phyloP scores from a whole-genome alignment of 2,797 vertebrate species.

The Molossus molossus region DNA sequence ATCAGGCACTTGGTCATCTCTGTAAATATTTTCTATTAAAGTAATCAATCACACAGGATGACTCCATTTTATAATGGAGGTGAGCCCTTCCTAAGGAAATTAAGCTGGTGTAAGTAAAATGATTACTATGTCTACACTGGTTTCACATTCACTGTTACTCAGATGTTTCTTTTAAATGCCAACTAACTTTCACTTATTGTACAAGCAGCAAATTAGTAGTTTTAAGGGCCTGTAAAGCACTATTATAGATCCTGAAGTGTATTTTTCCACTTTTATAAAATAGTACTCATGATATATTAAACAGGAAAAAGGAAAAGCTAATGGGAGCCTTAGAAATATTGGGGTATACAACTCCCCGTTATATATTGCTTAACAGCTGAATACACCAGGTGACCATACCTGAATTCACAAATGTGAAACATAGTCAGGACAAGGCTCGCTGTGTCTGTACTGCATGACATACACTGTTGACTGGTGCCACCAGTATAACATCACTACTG shows the following conservation, averaged over 20 bases:
- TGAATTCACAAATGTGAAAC: conserved; percentile 83
- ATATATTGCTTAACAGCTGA: conserved; percentile 79
- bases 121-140: not conserved
- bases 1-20: conserved; percentile 73
- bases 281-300: conserved; percentile 67
- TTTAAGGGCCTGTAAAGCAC: conserved; percentile 44
- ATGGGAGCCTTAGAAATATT: conserved; percentile 54
- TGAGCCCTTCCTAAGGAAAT: conserved; percentile 71
- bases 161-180: not conserved
- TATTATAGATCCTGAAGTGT: conserved; percentile 49
- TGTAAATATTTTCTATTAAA: conserved; percentile 39
- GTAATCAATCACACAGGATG: conserved; percentile 19
- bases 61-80: conserved; percentile 49
- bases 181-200: conserved; percentile 56
- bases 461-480: conserved; percentile 97
- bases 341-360: conserved; percentile 61
- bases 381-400: not conserved
- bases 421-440: conserved; percentile 93
- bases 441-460: conserved; percentile 96
- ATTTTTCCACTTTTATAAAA: conserved; percentile 72
- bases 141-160: conserved; percentile 56
- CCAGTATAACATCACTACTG: conserved; percentile 98
- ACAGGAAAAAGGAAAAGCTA: conserved; percentile 44
- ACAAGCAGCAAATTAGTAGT: conserved; percentile 41
- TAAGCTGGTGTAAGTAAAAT: conserved; percentile 66